Evolutionary conservation across 2,113 vertebrate genomes (phyloP), one percentile per base, ranked within the genome.

Genomic region (Elachura formosa): DNA sequence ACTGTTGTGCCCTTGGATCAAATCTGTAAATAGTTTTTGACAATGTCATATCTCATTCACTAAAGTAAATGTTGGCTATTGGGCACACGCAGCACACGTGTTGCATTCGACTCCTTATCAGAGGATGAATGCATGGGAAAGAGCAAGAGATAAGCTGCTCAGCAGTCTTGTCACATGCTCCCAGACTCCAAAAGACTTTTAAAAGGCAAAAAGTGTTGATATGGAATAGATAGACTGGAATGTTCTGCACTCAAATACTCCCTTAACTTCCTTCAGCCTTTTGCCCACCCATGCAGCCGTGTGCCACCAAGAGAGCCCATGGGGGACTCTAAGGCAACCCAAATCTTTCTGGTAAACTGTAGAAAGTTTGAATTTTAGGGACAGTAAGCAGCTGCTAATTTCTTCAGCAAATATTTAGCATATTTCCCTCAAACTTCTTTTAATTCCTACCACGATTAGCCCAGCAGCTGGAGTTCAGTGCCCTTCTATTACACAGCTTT

Each of bases 21-120:
- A 93, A 91, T 90, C 91, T 83, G 75, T 76, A 91, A 95, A 87
- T 62, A 91, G 74, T 71, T 96, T 94, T 51, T 95, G 93, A 96
- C 93, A 95, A 73, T 25, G 72, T 80, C 78, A 14, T 91, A 85
- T 93, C 95, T 96, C 91, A 90, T 87, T 95, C 21, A 0, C 84
- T 83, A 86, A 86, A 91, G 93, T 86, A 94, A 95, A 96, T 29
- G 72, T 91, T 91, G 81, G 78, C 87, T 91, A 82, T 88, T 91
- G 71, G 71, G 91, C 84, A 89, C 87, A 91, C 85, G 72, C 51
- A 13, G 90, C 86, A 78, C 58, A 79, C 0, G 7, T 84, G 78
- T 94, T 87, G 82, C 62, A 55, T 94, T 91, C 14, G 20, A 80
- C 84, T 95, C 59, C 93, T 97, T 96, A 96, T 97, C 95, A 91